A percentile compares a stretch with the other conserved stretches of the same genome.
These are phyloP conservation scores for Vandiemenella viatica DNA, from an alignment of 2,888 invertebrate species.

Conservation along the genomic window DNA sequence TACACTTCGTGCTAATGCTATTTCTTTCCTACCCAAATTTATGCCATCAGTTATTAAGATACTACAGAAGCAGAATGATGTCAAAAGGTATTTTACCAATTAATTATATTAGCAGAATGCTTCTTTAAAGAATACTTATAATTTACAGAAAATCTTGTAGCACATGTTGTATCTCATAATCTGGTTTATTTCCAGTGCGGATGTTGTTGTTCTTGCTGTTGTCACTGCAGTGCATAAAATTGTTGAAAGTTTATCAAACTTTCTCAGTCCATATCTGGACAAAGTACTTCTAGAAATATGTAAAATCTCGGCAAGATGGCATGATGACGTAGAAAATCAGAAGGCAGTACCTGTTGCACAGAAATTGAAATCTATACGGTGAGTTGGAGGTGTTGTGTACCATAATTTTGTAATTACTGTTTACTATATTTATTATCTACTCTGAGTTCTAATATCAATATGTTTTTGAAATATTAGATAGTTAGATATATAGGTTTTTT, in stretches of 20 bases:
- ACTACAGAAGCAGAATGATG: constrained; percentile 1
- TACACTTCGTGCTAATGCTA: constrained; percentile 57
- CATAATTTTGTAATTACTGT: no score
- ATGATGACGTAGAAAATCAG: constrained; percentile 22
- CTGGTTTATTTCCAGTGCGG: constrained; percentile 27
- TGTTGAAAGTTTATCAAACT: constrained; percentile 63
- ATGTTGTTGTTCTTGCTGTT: constrained; percentile 50
- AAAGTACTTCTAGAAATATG: constrained; percentile 51
- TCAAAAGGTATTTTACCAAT: constrained; percentile 11
- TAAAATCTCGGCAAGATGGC: constrained; percentile 27
- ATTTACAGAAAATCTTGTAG: no score
- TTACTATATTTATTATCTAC: no score
- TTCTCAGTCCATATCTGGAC: constrained; percentile 71
- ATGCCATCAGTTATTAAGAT: constrained; percentile 57
- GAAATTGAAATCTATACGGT: constrained; percentile 22
- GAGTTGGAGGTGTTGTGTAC: constrained; percentile 8
- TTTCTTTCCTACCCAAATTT: constrained; percentile 58
- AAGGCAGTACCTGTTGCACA: constrained; percentile 21
- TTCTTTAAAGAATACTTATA: no score
- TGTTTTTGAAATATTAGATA: no score
- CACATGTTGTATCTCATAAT: neutral
- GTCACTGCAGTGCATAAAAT: constrained; percentile 69
- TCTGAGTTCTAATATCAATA: no score
- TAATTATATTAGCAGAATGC: no score
- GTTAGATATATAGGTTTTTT: no score